Evolutionary conservation across 2,797 vertebrate species (phyloP).

Genomic region (Sitta carolinensis): DNA sequence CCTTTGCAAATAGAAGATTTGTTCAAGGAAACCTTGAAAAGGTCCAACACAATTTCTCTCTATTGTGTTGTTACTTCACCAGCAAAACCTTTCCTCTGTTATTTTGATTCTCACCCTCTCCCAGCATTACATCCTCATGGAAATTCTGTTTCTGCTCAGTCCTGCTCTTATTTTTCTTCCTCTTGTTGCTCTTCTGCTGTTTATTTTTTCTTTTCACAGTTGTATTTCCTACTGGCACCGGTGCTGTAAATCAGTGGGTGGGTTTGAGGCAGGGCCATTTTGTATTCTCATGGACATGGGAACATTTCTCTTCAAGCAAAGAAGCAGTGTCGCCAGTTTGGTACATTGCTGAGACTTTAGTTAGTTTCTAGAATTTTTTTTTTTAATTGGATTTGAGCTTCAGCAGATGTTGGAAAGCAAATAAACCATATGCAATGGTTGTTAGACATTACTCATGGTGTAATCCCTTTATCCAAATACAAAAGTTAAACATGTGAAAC

Average conservation of each 20-base stretch:
- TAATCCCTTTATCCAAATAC: conserved; percentile 66
- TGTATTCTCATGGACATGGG: background rate
- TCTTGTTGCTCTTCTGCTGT: background rate
- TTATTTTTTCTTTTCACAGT: conserved; percentile 37
- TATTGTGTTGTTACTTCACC: conserved; percentile 11
- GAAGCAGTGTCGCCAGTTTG: background rate
- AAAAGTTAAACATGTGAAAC: conserved; percentile 62
- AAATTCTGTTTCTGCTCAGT: conserved; percentile 8
- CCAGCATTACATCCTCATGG: background rate
- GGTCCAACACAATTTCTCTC: conserved; percentile 12
- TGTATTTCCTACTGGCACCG: conserved; percentile 7
- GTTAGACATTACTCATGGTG: conserved; percentile 61
- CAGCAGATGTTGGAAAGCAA: conserved; percentile 68
- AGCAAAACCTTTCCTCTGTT: conserved; percentile 11
- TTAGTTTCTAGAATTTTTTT: background rate
- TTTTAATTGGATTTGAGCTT: conserved; percentile 54
- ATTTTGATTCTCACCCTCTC: background rate
- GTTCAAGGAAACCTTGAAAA: conserved; percentile 22
- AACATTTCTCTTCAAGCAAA: conserved; percentile 31
- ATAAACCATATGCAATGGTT: conserved; percentile 38
- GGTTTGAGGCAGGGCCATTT: background rate
- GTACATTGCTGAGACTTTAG: background rate
- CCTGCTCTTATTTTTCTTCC: background rate
- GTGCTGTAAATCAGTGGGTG: background rate
- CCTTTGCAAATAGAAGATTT: conserved; percentile 18